Base-by-base conservation (phyloP, 2,888 invertebrate genomes). In the Andrena fulva region DNA sequence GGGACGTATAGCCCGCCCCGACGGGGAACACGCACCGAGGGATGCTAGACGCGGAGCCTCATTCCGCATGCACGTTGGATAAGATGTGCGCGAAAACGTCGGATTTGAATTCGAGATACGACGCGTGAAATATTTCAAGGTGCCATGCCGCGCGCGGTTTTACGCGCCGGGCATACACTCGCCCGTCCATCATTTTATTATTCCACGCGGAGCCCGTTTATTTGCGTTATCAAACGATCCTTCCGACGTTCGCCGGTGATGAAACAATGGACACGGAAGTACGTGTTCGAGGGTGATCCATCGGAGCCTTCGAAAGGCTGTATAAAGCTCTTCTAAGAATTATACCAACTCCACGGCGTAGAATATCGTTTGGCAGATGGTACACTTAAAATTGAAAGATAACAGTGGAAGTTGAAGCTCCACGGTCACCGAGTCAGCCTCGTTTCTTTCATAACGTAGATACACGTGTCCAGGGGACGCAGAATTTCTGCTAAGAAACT, bases 41-140 rank as follows among this genome's bases (percentile, higher is more conserved):
- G 20, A 50, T 29, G 31, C 64, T 33, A 16, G 8, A 27, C 33
- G 48, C 10, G 35, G 35, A 78, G 27, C 33, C 52, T 50, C 62
- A 60, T 63, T 69, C 52, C 35, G 64, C 24, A 68, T 48, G 29
- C 80, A 27, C 16, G 27, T 6, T 52, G 64, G 50, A 66, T 56
- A 67, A 64, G 74, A 73, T 72, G 64, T 29, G 70, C 12, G 20
- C 54, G 74, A 59, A 56, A 64, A 48, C 52, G 81, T 63, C 63
- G 64, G 63, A 73, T 81, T 79, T 73, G 59, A 81, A 81, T 81
- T 73, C 68, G 64, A 66, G 71, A 73, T 80, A 64, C 5, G 16
- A 12, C 24, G 16, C 20, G 31, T 0, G 80, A 52, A 54, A 68
- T 81, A 73, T 73, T 64, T 73, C 59, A n/a, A 50, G 20, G 42